Evolutionary conservation across 2,888 invertebrate species (phyloP).

Genomic region (Heliconius erato): DNA sequence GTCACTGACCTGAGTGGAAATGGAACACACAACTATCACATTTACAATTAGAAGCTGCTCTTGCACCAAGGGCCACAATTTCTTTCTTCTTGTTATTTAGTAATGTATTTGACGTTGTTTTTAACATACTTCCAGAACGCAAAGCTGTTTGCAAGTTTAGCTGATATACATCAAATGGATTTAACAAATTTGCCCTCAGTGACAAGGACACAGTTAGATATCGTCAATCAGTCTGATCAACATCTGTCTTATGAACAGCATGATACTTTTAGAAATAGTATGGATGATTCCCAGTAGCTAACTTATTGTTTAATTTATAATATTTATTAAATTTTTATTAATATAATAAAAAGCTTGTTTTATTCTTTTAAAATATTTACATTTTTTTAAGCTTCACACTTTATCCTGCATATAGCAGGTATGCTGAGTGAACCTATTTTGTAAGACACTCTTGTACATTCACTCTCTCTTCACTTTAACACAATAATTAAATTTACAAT

Average conservation of each 20-base stretch:
- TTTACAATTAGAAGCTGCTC: no score
- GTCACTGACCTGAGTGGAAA: neutral
- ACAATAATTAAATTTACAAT: neutral
- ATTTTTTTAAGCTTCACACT: neutral
- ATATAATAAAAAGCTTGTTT: neutral
- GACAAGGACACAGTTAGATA: conserved; percentile 58
- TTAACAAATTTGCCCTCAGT: conserved; percentile 64
- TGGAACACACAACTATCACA: neutral
- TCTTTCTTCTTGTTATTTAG: neutral
- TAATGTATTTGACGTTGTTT: neutral
- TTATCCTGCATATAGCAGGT: neutral
- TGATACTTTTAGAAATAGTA: conserved; percentile 60
- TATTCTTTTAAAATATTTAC: neutral
- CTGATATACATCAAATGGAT: conserved; percentile 65
- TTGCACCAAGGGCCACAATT: neutral
- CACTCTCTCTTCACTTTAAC: neutral
- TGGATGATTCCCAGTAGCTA: conserved; percentile 62
- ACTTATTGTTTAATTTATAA: conserved; percentile 8
- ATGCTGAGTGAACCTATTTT: neutral
- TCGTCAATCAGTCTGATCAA: conserved; percentile 56
- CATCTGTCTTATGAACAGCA: conserved; percentile 60
- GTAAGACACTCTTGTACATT: no score
- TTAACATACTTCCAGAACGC: conserved; percentile 68
- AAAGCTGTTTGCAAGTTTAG: conserved; percentile 62
- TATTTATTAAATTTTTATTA: neutral